Base-by-base conservation (phyloP, 2,888 invertebrate species). In the Rotaria socialis region DNA sequence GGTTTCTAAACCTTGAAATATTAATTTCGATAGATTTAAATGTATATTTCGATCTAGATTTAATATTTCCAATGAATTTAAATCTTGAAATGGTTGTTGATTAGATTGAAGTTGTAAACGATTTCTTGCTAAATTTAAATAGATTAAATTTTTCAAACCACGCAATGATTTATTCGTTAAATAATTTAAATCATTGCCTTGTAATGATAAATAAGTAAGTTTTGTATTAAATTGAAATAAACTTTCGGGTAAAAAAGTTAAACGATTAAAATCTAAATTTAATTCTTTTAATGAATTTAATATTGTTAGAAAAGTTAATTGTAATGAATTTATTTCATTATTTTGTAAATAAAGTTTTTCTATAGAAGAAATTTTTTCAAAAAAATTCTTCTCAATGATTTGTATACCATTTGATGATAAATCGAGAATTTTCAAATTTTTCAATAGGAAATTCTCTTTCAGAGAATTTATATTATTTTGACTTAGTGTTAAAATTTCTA, bases 241-340 rank as follows among this genome's bases (percentile, higher is more conserved):
- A 50, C 58, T 56, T 35, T 85, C 80, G 2, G 85, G 75, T 22
- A 86, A 22, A 55, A 56, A 74, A 50, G 85, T 86, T 27, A 86
- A 60, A 27, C 85, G 55, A 58, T 86, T 86, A 85, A 86, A 86
- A n/a, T 86, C 85, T 35, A 86, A 50, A 85, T 86, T 86, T 14
- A 86, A 47, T 35, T 86, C 86, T 74, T 47, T 85, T 52, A 86
- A 80, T 22, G 56, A 4, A 35, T 52, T 52, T 52, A 86, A 58
- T 22, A 85, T 55, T 47, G 50, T 47, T 43, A 86, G 52, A 85
- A 86, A 86, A 56, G 75, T 85, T 56, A 86, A 58, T 75, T 85
- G 75, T 50, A 67, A 85, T 19, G 85, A 85, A 85, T 86, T 85
- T 8, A 86, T 27, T 58, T 86, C 86, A 56, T 86, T 86, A 74